Conservation (phyloP, 2,113 vertebrate species). For the Capra hircus region DNA sequence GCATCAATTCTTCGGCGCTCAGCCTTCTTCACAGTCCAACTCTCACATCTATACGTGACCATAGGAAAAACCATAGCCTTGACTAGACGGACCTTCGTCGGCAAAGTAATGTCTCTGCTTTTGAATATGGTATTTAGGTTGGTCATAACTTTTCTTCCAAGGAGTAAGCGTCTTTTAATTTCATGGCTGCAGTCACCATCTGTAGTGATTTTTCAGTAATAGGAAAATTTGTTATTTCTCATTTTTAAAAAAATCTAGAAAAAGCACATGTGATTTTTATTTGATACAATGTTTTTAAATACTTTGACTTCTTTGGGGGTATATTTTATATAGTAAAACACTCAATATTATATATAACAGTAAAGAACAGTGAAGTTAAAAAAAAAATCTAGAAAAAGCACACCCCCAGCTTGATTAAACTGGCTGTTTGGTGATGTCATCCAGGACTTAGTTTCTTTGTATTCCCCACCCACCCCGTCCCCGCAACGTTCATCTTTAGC, state of each 20-base stretch:
- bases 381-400: background rate
- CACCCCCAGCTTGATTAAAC: background rate
- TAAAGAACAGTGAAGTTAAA: conserved; percentile 1
- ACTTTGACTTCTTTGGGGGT: conserved; percentile 57
- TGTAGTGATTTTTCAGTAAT: background rate
- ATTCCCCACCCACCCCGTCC: background rate
- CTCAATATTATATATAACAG: conserved; percentile 64
- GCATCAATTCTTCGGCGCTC: too few species aligned
- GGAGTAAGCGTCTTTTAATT: too few species aligned
- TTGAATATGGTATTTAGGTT: too few species aligned
- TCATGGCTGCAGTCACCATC: too few species aligned
- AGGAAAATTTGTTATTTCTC: background rate
- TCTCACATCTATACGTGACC: too few species aligned
- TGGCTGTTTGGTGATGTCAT: background rate
- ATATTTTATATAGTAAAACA: conserved; percentile 69
- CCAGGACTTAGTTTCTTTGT: background rate
- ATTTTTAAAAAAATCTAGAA: background rate
- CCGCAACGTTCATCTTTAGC: background rate
- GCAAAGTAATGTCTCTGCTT: too few species aligned
- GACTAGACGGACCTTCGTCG: too few species aligned
- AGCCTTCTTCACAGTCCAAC: too few species aligned
- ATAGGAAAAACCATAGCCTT: too few species aligned
- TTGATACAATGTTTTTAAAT: conserved; percentile 71
- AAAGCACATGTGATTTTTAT: conserved; percentile 38
- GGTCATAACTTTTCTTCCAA: too few species aligned